These are phyloP conservation scores for Eristalinus aeneus DNA, from an alignment of 2,888 invertebrate species.

Conservation along the genomic window DNA sequence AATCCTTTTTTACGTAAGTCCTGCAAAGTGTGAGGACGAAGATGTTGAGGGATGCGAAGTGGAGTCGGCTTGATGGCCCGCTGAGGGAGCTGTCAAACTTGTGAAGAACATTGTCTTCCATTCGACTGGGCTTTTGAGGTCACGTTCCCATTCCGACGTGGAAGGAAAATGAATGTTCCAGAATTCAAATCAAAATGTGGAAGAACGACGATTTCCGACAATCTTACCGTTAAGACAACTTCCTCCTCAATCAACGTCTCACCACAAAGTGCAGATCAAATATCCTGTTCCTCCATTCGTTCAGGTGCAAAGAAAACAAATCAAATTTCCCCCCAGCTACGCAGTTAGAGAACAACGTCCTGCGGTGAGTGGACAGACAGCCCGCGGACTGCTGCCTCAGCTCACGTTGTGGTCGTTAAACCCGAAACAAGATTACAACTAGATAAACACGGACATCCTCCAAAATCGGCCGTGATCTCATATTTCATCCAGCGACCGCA, in stretches of 20 bases:
- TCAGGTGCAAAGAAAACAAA: neutral
- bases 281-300: neutral
- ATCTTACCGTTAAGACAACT: neutral
- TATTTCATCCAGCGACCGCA: slow-evolving; percentile 53
- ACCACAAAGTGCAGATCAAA: neutral
- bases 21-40: neutral
- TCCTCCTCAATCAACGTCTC: neutral
- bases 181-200: too few relatives aligned
- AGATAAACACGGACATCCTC: slow-evolving; percentile 66
- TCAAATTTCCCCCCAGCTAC: slow-evolving; percentile 20
- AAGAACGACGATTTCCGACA: too few relatives aligned
- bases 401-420: slow-evolving; percentile 51
- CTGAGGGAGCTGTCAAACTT: neutral
- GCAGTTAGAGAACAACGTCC: slow-evolving; percentile 58
- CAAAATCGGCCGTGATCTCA: slow-evolving; percentile 32
- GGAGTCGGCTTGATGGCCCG: neutral
- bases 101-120: neutral
- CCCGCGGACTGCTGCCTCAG: neutral
- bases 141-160: too few relatives aligned
- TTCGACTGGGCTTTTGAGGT: too few relatives aligned
- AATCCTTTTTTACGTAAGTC: slow-evolving; percentile 40
- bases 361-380: slow-evolving; percentile 56
- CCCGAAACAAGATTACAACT: slow-evolving; percentile 62
- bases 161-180: too few relatives aligned
- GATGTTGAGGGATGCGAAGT: neutral